phyloP scores from a whole-genome alignment of 2,113 vertebrate species.

The Alces alces region DNA sequence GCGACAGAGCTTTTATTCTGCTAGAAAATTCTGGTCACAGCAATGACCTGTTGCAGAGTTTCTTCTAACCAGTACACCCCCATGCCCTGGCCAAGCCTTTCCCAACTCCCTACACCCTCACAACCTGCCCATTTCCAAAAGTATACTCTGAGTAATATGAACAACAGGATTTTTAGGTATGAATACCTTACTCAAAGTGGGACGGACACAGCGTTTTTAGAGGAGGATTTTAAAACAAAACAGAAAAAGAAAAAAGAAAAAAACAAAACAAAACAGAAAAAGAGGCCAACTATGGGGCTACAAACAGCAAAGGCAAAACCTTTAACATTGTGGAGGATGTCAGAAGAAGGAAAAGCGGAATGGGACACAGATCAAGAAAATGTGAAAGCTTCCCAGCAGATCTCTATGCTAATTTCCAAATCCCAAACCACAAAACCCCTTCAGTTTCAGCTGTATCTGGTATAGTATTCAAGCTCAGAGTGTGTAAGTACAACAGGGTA shows the following conservation, averaged over 20 bases:
- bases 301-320: background rate
- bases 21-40: background rate
- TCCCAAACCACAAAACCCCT: constrained; percentile 31
- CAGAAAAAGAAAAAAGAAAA: background rate
- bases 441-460: background rate
- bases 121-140: background rate
- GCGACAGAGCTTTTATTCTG: background rate
- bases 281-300: background rate
- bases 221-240: background rate
- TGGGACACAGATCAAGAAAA: background rate
- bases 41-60: background rate
- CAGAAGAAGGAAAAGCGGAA: background rate
- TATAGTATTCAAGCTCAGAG: background rate
- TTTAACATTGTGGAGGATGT: background rate
- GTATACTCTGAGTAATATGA: background rate
- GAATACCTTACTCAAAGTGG: background rate
- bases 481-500: background rate
- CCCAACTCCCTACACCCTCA: background rate
- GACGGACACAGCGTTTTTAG: background rate
- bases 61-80: background rate
- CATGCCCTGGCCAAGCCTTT: background rate
- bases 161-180: background rate
- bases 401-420: background rate
- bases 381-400: constrained; percentile 11
- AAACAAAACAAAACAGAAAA: background rate